Evolutionary conservation across 2,113 vertebrate species (phyloP), one percentile per base, ranked within the genome.

Genomic region (Peromyscus californicus): DNA sequence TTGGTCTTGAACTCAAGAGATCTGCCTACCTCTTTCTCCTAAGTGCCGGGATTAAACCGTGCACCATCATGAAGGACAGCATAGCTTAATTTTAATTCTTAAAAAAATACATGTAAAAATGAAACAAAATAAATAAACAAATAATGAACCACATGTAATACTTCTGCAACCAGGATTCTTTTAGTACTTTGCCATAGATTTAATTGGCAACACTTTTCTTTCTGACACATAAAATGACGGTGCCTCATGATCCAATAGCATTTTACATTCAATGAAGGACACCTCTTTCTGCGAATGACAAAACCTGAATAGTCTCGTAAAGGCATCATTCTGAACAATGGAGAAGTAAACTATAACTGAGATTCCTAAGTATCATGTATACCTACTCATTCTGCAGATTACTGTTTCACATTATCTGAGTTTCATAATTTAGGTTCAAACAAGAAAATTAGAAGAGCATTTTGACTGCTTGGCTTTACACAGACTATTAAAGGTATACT

Each of bases 381-480:
- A 54, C 63, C n/a, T 84, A 93, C 61, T 91, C 3, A 54, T 92
- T 91, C 59, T 89, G 22, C 6, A 85, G 51, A 91, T 82, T 42
- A 74, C 19, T 67, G 36, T 29, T 93, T 82, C 26, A 45, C n/a
- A 89, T 91, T 89, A 95, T 89, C 22, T 72, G 51, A 91, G 65
- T 92, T 91, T 92, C 72, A 17, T 36, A 78, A 86, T 89, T 96
- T 92, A 85, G 24, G 84, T 85, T 5, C 42, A 95, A 79, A 42
- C 39, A 90, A 29, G 93, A 39, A 96, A 94, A 93, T 94, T 39
- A 67, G 29, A 80, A 89, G 80, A 78, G 17, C 48, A 87, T 15
- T 84, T 83, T 39, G 11, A 39, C 22, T 84, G n/a, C 57, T 17
- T 63, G n/a, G 24, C 82, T 84, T 84, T 84, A 42, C 22, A 92